Base-by-base conservation (phyloP, 2,888 invertebrate species). In the Microctonus aethiopoides region DNA sequence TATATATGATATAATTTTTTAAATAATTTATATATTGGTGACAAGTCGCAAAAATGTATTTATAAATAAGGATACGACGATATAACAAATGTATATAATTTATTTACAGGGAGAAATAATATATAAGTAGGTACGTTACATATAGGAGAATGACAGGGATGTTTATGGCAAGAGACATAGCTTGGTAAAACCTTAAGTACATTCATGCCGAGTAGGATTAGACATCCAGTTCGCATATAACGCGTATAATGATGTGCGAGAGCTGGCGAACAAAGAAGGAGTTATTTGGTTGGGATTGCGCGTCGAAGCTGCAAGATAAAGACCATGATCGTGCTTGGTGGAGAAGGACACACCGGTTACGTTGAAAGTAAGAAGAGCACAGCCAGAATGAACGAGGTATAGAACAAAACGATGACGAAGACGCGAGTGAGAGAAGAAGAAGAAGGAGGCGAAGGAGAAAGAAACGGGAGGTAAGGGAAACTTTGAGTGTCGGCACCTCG, bases 401-500 rank as follows among this genome's bases (percentile, higher is more conserved):
- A 75, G 70, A 71, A 75, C 72, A 75, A 72, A 73, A 77, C 71
- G 77, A 76, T 62, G 72, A 71, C 60, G 73, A 73, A n/a, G 66
- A 68, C 32, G 56, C 59, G 62, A 72, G 66, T 66, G 68, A 72
- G 70, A 72, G 72, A 77, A 72, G 76, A 79, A 72, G 77, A n/a
- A n/a, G n/a, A n/a, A n/a, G n/a, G n/a, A n/a, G n/a, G n/a, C n/a
- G n/a, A n/a, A n/a, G n/a, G 79, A 75, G 77, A 77, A 69, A 71
- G 66, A 71, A 70, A 72, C 56, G 59, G 71, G 68, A 69, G 71
- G 72, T 63, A 75, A 74, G 75, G 74, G 83, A 80, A 80, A 79
- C 83, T 79, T 84, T 82, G 85, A 84, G 86, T 86, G 86, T 86
- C 86, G 86, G 86, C 86, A 86, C 86, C 85, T 86, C 83, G 84